Evolutionary conservation across 2,797 vertebrate species (phyloP).

Genomic region (Poeciliopsis presidionis): DNA sequence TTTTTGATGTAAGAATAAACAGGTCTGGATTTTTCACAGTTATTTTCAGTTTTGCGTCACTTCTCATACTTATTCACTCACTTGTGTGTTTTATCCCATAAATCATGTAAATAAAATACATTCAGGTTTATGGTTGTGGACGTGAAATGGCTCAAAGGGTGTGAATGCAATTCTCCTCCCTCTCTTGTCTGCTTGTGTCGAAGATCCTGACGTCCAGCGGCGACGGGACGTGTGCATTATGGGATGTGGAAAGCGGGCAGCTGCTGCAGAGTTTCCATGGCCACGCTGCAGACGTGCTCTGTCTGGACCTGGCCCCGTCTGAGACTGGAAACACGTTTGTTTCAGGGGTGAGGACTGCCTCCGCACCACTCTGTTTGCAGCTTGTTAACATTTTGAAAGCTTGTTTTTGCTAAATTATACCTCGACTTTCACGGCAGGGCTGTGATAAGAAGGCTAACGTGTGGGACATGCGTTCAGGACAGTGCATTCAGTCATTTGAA

Average conservation of each 20-base stretch:
- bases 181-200: slow-evolving; percentile 25
- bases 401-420: not conserved
- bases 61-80: not conserved
- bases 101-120: not conserved
- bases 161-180: not conserved
- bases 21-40: not conserved
- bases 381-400: not conserved
- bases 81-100: not conserved
- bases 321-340: slow-evolving; percentile 99
- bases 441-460: slow-evolving; percentile 99
- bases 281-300: slow-evolving; percentile 96
- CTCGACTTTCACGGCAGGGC: slow-evolving; percentile 79
- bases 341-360: slow-evolving; percentile 88
- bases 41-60: not conserved
- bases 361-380: not conserved
- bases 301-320: slow-evolving; percentile 95
- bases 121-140: not conserved
- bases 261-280: slow-evolving; percentile 99
- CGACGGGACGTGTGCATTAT: slow-evolving; percentile 96
- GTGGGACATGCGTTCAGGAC: slow-evolving; percentile 98
- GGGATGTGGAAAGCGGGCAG: slow-evolving; percentile 99
- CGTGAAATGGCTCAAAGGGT: not conserved
- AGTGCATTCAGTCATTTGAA: slow-evolving; percentile 98
- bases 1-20: not conserved
- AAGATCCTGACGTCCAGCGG: slow-evolving; percentile 98